Evolutionary conservation across 1,140 invertebrate genomes (phyloP), one percentile per base, ranked within the genome.

Genomic region (Frieseomelitta varia): DNA sequence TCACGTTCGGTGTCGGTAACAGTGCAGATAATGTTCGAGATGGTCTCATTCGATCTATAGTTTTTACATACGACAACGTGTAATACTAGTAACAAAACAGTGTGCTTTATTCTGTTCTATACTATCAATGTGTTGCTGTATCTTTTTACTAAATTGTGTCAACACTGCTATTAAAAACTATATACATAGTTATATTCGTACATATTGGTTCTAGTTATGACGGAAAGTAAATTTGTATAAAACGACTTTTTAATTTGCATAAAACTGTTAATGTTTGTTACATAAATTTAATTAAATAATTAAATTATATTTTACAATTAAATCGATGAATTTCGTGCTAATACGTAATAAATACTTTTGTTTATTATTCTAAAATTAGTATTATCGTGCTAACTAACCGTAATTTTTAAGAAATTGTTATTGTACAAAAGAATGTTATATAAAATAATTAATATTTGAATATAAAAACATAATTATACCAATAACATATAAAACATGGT

Each of bases 11-110:
- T 86, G 96, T 97, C 72, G 96, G 97, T 30, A 96, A 96, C 90
- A 92, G 90, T 73, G 95, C 95, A 85, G 96, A 97, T 91, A 96
- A 96, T 0, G 94, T 97, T 47, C 95, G 97, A 65, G 97, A 97
- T 92, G 97, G 97, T 17, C 95, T 97, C 67, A 97, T 97, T 87
- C 95, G 97, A 75, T 97, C 97, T 21, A 97, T 97, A 77, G 96
- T 97, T 81, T 97, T 97, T 91, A 93, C 90, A 73, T 91, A 92
- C 87, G 92, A 90, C 51, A 61, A 51, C 19, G n/a, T 30, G 21
- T 34, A 65, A 63, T 81, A 63, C 8, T 17, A 39, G 63, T 30
- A 72, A 79, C 73, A 56, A 39, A 71, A n/a, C 58, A 80, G 56
- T 84, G 17, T 77, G 65, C 21, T 80, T 39, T 85, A 78, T 63